A percentile compares a stretch with the other conserved stretches of the same genome.
phyloP scores from a whole-genome alignment of 1,140 invertebrate species.

The Drosophila repleta region DNA sequence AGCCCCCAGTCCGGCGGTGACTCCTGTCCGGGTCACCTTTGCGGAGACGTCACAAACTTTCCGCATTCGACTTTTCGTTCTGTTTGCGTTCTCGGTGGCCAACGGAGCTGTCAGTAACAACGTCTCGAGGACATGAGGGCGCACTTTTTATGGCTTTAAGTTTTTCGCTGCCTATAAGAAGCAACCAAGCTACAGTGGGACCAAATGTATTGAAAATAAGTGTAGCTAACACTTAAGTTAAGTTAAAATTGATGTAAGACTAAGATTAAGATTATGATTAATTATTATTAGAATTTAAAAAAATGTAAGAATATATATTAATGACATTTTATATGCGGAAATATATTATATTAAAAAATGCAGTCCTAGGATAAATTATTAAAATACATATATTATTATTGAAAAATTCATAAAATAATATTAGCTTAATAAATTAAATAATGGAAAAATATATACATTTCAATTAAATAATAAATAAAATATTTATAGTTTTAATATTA shows the following conservation, averaged over 20 bases:
- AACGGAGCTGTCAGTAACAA: conserved; percentile 68
- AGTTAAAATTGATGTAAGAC: no score
- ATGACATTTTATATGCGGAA: no score
- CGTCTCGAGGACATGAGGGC: conserved; percentile 76
- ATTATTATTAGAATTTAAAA: no score
- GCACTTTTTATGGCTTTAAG: conserved; percentile 68
- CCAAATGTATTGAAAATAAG: no score
- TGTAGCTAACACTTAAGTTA: no score
- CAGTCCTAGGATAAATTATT: no score
- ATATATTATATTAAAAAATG: no score
- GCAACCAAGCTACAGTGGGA: conserved; percentile 43
- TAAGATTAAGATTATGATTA: no score
- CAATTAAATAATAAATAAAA: not conserved
- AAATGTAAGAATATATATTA: no score
- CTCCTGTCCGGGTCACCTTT: conserved; percentile 58
- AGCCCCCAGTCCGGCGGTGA: conserved; percentile 58
- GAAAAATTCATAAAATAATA: not conserved
- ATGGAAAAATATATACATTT: not conserved
- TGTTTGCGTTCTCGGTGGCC: conserved; percentile 11
- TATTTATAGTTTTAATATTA: not conserved
- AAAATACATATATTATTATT: no score
- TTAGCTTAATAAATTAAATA: not conserved
- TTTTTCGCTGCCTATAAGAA: conserved; percentile 56
- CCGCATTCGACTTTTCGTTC: not conserved
- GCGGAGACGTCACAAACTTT: conserved; percentile 56